Evolutionary conservation across 2,113 vertebrate species (phyloP).

Genomic region (Gulo gulo): DNA sequence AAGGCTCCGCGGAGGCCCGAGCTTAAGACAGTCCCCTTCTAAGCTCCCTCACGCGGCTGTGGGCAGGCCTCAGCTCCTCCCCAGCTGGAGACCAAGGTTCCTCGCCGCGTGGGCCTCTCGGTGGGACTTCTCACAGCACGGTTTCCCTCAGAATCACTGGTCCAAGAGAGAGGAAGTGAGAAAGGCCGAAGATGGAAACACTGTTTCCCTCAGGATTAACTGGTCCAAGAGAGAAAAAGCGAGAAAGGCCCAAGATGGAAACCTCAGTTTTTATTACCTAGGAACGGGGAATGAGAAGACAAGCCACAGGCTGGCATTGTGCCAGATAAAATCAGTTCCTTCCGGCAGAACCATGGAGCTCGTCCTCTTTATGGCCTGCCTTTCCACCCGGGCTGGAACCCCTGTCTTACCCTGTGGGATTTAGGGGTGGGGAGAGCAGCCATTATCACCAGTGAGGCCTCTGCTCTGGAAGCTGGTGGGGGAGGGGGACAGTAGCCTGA

Average conservation of each 20-base stretch:
- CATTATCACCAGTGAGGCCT: not conserved
- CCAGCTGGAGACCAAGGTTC: not conserved
- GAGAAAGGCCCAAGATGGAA: not conserved
- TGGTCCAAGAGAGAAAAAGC: not conserved
- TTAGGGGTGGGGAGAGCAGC: not conserved
- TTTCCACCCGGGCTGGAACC: not conserved
- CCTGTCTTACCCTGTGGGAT: not conserved
- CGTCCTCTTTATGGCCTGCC: not conserved
- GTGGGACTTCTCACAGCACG: not conserved
- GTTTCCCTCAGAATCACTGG: not conserved
- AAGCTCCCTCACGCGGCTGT: not conserved
- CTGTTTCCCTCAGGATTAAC: not conserved
- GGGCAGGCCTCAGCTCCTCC: not conserved
- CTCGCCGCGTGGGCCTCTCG: not conserved
- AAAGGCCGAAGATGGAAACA: not conserved
- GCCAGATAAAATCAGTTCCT: not conserved
- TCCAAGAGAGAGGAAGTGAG: not conserved
- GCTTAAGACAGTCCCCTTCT: not conserved
- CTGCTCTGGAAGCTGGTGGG: not conserved
- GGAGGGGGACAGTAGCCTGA: too few species aligned
- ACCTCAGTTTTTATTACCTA: too few species aligned
- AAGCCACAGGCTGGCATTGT: not conserved
- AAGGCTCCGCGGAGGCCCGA: not conserved
- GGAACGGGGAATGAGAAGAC: not conserved
- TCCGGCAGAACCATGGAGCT: not conserved